Conservation (phyloP, 2,888 invertebrate species). For the Deilephila porcellus region DNA sequence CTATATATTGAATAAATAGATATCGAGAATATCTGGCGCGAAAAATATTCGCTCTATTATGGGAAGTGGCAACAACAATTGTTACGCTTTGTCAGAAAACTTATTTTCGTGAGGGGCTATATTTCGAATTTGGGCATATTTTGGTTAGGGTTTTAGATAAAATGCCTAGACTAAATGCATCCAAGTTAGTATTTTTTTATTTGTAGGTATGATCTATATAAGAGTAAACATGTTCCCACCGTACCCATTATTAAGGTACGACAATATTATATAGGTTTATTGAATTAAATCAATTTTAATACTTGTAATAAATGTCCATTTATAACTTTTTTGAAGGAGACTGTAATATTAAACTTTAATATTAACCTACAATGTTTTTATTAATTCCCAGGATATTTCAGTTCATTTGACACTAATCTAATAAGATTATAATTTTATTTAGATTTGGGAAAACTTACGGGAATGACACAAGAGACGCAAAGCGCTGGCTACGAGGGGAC, state of each 20-base stretch:
- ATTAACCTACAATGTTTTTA: too few species aligned
- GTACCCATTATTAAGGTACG: constrained; percentile 55
- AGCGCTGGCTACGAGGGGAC: constrained; percentile 89
- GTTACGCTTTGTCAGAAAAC: too few species aligned
- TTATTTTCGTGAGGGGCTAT: too few species aligned
- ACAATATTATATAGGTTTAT: constrained; percentile 13
- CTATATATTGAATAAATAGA: too few species aligned
- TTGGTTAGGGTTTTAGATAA: too few species aligned
- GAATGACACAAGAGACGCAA: constrained; percentile 89
- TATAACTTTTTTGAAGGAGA: too few species aligned
- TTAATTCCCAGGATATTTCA: too few species aligned
- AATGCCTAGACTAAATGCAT: too few species aligned
- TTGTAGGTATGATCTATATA: constrained; percentile 56
- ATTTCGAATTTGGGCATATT: too few species aligned
- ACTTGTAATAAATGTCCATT: too few species aligned
- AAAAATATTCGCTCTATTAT: background rate
- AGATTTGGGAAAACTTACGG: constrained; percentile 91
- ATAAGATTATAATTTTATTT: constrained; percentile 41
- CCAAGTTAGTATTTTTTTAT: constrained; percentile 41
- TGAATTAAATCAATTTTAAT: background rate
- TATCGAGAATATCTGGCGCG: background rate
- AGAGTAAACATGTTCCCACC: constrained; percentile 48
- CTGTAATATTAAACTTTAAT: too few species aligned
- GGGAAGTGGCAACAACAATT: background rate
- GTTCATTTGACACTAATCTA: background rate